phyloP scores from a whole-genome alignment of 2,888 invertebrate genomes.

The Octodonta nipae region DNA sequence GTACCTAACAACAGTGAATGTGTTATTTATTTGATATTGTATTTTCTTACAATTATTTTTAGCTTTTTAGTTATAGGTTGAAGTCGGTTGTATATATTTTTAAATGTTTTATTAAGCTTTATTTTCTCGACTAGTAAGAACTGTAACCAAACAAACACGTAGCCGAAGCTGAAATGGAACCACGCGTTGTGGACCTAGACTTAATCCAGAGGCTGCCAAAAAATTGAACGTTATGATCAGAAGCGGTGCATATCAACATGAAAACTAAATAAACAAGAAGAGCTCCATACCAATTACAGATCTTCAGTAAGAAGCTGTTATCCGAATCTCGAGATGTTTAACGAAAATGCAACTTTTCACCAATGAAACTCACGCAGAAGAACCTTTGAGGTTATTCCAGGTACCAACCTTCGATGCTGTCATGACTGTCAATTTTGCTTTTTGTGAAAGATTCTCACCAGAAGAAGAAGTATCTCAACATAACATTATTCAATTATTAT shows the following conservation, averaged over 20 bases:
- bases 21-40: no score
- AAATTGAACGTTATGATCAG: conserved; percentile 89
- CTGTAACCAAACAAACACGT: no score
- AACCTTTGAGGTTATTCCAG: conserved; percentile 88
- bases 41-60: no score
- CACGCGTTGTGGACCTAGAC: conserved; percentile 81
- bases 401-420: conserved; percentile 96
- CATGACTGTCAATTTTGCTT: conserved; percentile 76
- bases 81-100: no score
- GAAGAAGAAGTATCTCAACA: no score
- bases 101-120: no score
- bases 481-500: no score
- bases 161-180: no score
- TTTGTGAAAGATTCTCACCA: no score
- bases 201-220: conserved; percentile 71
- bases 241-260: conserved; percentile 64
- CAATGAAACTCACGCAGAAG: conserved; percentile 80
- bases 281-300: conserved; percentile 85
- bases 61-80: no score
- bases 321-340: conserved; percentile 88
- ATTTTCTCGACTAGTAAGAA: no score
- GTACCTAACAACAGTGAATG: no score
- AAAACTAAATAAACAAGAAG: conserved; percentile 65
- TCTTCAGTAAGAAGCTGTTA: conserved; percentile 87
- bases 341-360: conserved; percentile 97